Conservation (phyloP, 2,888 invertebrate genomes). For the Leucoptera coffeella region DNA sequence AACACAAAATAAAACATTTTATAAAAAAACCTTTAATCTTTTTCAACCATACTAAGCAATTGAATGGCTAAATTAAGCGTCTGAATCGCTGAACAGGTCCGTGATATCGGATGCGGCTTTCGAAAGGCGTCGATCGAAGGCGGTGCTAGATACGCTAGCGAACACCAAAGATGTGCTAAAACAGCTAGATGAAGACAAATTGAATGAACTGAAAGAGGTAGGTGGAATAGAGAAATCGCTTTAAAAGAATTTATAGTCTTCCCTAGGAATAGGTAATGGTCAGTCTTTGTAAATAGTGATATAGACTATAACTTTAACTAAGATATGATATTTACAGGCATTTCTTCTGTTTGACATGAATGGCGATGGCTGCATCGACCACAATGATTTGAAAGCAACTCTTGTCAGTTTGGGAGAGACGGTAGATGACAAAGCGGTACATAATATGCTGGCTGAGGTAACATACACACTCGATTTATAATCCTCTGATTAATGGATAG, state of each 20-base stretch:
- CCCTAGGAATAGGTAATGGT: no score
- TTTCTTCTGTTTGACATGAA: conserved; percentile 61
- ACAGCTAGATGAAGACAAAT: conserved; percentile 55
- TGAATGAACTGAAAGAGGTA: conserved; percentile 62
- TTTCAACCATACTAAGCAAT: no score
- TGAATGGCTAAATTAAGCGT: no score
- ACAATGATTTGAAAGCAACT: conserved; percentile 57
- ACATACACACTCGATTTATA: background rate
- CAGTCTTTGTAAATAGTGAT: no score
- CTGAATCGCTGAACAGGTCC: conserved; percentile 18
- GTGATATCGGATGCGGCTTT: conserved; percentile 16
- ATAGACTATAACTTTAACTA: conserved; percentile 2
- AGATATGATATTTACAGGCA: conserved; percentile 26
- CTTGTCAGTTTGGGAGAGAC: conserved; percentile 54
- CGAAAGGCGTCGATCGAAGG: conserved; percentile 12
- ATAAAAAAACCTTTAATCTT: no score
- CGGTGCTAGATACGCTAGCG: no score
- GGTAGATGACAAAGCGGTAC: conserved; percentile 49
- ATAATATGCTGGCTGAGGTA: conserved; percentile 60
- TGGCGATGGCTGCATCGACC: conserved; percentile 59
- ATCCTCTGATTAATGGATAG: no score
- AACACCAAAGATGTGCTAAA: no score
- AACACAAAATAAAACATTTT: no score
- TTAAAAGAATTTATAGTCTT: no score
- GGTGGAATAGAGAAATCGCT: no score